A percentile compares a stretch with the other conserved stretches of the same genome.
Conservation (phyloP, 2,888 invertebrate species). For the Dermolepida albohirtum region DNA sequence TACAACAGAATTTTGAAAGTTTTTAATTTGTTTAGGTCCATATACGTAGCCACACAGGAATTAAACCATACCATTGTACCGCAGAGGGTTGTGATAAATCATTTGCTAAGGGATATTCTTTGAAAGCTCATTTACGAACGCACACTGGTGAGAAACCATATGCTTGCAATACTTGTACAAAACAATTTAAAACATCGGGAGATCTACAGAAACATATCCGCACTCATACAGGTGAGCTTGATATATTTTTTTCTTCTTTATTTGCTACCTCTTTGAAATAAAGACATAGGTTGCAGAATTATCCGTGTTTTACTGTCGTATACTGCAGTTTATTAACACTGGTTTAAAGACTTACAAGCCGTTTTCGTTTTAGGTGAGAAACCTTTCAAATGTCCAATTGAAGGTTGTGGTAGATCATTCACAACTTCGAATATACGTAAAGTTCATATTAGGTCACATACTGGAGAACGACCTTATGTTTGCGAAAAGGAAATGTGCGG, state of each 20-base stretch:
- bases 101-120: slow-evolving; percentile 67
- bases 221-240: slow-evolving; percentile 61
- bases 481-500: slow-evolving; percentile 71
- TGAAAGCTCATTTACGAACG: slow-evolving; percentile 67
- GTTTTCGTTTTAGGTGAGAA: slow-evolving; percentile 63
- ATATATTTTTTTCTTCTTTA: too few relatives aligned
- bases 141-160: slow-evolving; percentile 68
- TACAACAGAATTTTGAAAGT: too few relatives aligned
- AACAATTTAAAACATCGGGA: slow-evolving; percentile 62
- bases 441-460: slow-evolving; percentile 75
- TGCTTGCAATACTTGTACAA: slow-evolving; percentile 57
- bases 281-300: too few relatives aligned
- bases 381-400: slow-evolving; percentile 68
- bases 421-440: slow-evolving; percentile 78
- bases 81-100: slow-evolving; percentile 66
- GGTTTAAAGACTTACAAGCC: too few relatives aligned
- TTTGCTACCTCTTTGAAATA: too few relatives aligned
- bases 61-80: slow-evolving; percentile 66
- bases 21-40: slow-evolving; percentile 64
- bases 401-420: slow-evolving; percentile 74
- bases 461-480: slow-evolving; percentile 75
- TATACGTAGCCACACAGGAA: slow-evolving; percentile 67
- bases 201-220: slow-evolving; percentile 63
- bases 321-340: too few relatives aligned
- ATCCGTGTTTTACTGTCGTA: too few relatives aligned